These are phyloP conservation scores for Sinhomidia bicolor DNA, from an alignment of 2,888 invertebrate genomes.

Conservation along the genomic window DNA sequence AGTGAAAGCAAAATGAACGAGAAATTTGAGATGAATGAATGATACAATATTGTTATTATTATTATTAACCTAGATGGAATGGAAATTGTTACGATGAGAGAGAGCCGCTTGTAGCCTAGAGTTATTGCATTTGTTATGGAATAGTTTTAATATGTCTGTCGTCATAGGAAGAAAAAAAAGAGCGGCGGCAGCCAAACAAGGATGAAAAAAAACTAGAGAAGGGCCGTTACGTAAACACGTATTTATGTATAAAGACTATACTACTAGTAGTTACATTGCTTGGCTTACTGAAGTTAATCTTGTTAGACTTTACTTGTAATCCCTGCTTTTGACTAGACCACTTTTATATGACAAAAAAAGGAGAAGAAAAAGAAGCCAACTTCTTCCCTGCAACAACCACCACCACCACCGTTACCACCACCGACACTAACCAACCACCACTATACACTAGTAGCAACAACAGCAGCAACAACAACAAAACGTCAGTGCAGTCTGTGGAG, in stretches of 20 bases:
- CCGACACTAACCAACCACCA: too few relatives aligned
- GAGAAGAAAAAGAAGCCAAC: background rate
- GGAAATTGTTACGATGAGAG: background rate
- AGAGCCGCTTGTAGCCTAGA: background rate
- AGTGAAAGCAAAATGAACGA: too few relatives aligned
- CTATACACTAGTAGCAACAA: too few relatives aligned
- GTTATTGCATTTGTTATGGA: constrained; percentile 27
- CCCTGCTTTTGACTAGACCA: constrained; percentile 62
- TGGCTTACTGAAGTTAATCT: constrained; percentile 74
- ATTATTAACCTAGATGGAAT: background rate
- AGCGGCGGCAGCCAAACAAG: background rate
- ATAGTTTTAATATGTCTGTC: constrained; percentile 18
- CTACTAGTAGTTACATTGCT: background rate
- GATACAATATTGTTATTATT: background rate
- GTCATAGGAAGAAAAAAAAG: background rate
- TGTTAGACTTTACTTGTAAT: constrained; percentile 75
- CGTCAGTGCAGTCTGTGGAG: too few relatives aligned
- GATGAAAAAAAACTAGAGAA: background rate
- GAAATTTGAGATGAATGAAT: background rate
- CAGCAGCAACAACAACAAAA: too few relatives aligned
- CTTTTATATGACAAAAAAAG: too few relatives aligned
- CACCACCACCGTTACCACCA: background rate
- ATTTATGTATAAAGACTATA: background rate
- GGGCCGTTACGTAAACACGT: background rate
- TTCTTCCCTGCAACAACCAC: background rate